Evolutionary conservation across 2,797 vertebrate species (phyloP), one percentile per base, ranked within the genome.

Genomic region (Prunella strophiata): DNA sequence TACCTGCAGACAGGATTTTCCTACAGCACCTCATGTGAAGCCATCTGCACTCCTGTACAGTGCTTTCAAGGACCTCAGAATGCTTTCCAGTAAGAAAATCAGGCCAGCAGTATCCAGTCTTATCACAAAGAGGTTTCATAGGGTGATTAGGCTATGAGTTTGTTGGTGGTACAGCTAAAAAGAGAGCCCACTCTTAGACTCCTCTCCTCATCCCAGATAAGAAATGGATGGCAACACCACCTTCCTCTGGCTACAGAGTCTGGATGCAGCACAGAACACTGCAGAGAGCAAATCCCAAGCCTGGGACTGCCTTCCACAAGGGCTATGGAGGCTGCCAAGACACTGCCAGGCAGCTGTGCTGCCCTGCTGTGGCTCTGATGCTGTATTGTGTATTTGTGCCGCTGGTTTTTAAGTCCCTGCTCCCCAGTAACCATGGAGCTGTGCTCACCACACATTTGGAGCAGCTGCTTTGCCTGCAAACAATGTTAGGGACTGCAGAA

Each of bases 401-500:
- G 75, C 43, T 75, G 30, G 3, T 40, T 81, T 91, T 63, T 52
- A 79, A 82, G 55, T 23, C 61, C 34, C 32, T 61, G 11, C 50
- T 88, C 43, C 52, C 58, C 8, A 5, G 1, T 34, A 62, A 32
- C 29, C 32, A 51, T 58, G 47, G 42, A 90, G 63, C 34, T 85
- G 38, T 58, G 76, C 75, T 91, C 47, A 50, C 27, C 51, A 65
- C 51, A 74, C 48, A 71, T 68, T 50, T 94, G 82, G 72, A 96
- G 55, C 50, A 91, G 74, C 51, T 91, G 74, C 40, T 95, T 70
- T 75, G 84, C 29, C 81, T 86, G 42, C 43, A 63, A 79, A 70
- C 19, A 13, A 40, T 0, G 0, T 2, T 9, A 4, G 61, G 66
- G 62, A 85, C 38, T 0, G 0, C 54, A 68, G 62, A 74, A 61